A percentile compares a stretch with the other conserved stretches of the same genome.
Conservation (phyloP, 2,888 invertebrate species). For the Terebella lapidaria region DNA sequence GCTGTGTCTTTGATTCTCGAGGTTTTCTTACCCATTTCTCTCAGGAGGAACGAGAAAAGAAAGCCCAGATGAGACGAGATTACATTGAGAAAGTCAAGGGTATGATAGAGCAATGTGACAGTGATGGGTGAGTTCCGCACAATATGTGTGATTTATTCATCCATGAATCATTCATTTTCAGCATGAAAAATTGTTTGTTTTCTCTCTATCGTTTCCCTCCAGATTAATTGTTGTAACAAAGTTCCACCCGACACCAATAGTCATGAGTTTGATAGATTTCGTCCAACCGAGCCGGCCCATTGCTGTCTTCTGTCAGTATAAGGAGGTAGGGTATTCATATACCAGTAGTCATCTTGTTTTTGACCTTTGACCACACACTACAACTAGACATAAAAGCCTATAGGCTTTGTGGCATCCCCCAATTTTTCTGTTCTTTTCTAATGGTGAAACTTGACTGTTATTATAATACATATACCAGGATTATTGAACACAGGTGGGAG, state of each 20-base stretch:
- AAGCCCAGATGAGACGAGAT: neutral
- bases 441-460: too few species aligned
- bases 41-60: neutral
- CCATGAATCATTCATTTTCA: neutral
- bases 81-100: neutral
- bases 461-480: too few species aligned
- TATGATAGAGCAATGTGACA: neutral
- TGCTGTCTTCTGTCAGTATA: slow-evolving; percentile 74
- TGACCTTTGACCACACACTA: too few species aligned
- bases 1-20: too few species aligned
- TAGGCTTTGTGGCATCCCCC: too few species aligned
- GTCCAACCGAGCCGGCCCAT: slow-evolving; percentile 77
- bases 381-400: too few species aligned
- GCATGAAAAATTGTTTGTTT: neutral
- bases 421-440: too few species aligned
- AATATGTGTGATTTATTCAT: neutral
- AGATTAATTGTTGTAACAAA: slow-evolving; percentile 66
- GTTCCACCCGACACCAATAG: slow-evolving; percentile 79
- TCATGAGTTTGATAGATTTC: slow-evolving; percentile 70
- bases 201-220: too few species aligned
- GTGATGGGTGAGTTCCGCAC: neutral
- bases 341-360: neutral
- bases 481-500: too few species aligned
- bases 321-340: slow-evolving; percentile 59
- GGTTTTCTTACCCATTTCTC: too few species aligned